A percentile compares a stretch with the other conserved stretches of the same genome.
These are phyloP conservation scores for Willisornis vidua DNA, from an alignment of 2,113 vertebrate species.

Conservation along the genomic window DNA sequence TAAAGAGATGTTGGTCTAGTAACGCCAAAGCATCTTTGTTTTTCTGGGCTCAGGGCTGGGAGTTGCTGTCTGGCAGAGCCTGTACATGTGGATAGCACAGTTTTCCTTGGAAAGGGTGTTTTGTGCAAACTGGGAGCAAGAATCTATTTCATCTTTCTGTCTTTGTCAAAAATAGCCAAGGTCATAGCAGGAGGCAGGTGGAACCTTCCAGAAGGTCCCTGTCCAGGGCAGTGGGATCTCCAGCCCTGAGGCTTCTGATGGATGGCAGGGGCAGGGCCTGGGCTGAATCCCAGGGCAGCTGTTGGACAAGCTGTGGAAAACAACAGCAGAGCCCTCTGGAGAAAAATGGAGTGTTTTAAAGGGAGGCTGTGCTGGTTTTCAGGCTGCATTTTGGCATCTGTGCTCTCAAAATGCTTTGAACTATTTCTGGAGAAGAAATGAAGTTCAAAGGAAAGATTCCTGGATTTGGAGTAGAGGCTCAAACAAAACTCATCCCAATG, in stretches of 20 bases:
- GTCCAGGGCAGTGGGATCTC: slow-evolving; percentile 36
- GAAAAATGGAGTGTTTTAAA: neutral
- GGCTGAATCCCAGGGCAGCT: neutral
- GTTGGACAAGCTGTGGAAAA: slow-evolving; percentile 5
- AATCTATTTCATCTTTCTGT: slow-evolving; percentile 47
- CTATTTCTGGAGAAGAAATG: slow-evolving; percentile 1
- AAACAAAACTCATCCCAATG: neutral
- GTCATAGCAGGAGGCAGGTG: neutral
- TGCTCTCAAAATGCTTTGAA: slow-evolving; percentile 36
- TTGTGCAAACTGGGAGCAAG: slow-evolving; percentile 4
- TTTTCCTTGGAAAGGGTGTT: neutral
- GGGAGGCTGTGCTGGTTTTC: neutral
- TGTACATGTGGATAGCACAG: neutral
- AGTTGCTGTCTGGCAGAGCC: neutral
- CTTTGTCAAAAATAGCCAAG: slow-evolving; percentile 39
- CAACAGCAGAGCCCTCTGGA: slow-evolving; percentile 1
- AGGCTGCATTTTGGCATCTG: neutral
- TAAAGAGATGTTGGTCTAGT: neutral
- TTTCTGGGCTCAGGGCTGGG: neutral
- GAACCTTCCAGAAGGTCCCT: slow-evolving; percentile 23
- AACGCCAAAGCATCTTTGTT: neutral
- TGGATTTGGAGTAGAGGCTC: neutral
- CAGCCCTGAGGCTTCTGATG: neutral
- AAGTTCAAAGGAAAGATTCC: neutral
- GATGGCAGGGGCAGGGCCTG: neutral